Base-by-base conservation (phyloP, 2,888 invertebrate genomes). In the Cryptops parisi region DNA sequence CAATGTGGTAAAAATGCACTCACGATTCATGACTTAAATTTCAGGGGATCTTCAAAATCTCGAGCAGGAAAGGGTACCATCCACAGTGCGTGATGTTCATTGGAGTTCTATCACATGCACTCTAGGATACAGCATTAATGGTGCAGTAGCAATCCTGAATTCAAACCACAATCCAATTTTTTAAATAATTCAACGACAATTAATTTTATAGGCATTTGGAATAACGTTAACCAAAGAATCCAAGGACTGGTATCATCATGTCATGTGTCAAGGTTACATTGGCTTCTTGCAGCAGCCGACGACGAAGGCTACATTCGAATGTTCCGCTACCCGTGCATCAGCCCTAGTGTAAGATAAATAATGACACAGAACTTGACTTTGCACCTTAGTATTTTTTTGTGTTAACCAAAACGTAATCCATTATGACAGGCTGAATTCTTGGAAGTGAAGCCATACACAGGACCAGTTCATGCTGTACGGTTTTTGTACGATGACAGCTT, bases 181-280 rank as follows among this genome's bases (percentile, higher is more conserved):
- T n/a, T n/a, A n/a, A n/a, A n/a, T n/a, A n/a, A n/a, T n/a, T n/a
- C n/a, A n/a, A n/a, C n/a, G n/a, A n/a, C n/a, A n/a, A n/a, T n/a
- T n/a, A n/a, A n/a, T n/a, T n/a, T n/a, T n/a, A n/a, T n/a, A 82
- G 83, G 84, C 50, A 82, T 87, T 71, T 89, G 89, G 89, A 88
- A 85, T 65, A 89, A 89, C 67, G 78, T 87, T 23, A 88, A 84
- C 69, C 88, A 88, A 64, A 84, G 85, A 27, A 80, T 82, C 76
- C 82, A 82, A 25, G 82, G 85, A n/a, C 75, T 87, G 45, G 77
- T 87, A 58, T 79, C 85, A 41, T 82, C 87, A 1, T 82, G 84
- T 9, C 84, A 84, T 70, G 78, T 87, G 57, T 82, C 88, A 15
- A 79, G 84, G 1, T 83, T 84, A 3, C 85, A 88, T 58, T 88